Percentiles rank a stretch among this genome's conserved stretches.
Conservation (phyloP, 2,113 vertebrate species). For the Thryonomys swinderianus region DNA sequence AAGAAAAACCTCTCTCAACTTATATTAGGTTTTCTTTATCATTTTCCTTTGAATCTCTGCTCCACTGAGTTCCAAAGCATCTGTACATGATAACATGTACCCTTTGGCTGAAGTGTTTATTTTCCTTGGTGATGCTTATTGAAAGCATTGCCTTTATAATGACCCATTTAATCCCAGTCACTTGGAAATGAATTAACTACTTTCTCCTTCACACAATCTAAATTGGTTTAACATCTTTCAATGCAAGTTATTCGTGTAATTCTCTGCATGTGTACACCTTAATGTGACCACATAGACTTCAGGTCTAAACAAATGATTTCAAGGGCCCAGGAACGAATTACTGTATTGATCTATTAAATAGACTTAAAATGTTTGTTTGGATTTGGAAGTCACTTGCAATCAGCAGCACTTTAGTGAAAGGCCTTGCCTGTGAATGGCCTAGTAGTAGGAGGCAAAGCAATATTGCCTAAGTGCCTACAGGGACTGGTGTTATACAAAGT, state of each 20-base stretch:
- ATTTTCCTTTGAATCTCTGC: constrained; percentile 40
- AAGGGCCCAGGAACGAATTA: constrained; percentile 66
- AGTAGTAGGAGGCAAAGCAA: not conserved
- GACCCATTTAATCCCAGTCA: constrained; percentile 72
- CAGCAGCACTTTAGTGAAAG: constrained; percentile 61
- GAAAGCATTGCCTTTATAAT: constrained; percentile 64
- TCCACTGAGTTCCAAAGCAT: not conserved
- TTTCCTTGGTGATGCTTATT: constrained; percentile 41
- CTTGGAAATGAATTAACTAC: constrained; percentile 73
- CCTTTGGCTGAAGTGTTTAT: not conserved
- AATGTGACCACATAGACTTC: constrained; percentile 59
- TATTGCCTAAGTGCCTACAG: not conserved
- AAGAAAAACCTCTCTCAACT: not conserved
- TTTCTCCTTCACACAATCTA: constrained; percentile 66
- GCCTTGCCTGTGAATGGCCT: constrained; percentile 51
- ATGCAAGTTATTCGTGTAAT: constrained; percentile 73
- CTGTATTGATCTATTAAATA: constrained; percentile 81
- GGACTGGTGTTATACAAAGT: not conserved
- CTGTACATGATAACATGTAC: not conserved
- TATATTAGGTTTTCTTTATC: constrained; percentile 63
- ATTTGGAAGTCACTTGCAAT: constrained; percentile 76
- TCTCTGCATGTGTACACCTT: constrained; percentile 59
- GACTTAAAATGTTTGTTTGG: constrained; percentile 73
- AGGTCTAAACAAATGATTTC: constrained; percentile 79
- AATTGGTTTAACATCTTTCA: constrained; percentile 72